Evolutionary conservation across 2,888 invertebrate genomes (phyloP).

Genomic region (Stratiomys singularior): DNA sequence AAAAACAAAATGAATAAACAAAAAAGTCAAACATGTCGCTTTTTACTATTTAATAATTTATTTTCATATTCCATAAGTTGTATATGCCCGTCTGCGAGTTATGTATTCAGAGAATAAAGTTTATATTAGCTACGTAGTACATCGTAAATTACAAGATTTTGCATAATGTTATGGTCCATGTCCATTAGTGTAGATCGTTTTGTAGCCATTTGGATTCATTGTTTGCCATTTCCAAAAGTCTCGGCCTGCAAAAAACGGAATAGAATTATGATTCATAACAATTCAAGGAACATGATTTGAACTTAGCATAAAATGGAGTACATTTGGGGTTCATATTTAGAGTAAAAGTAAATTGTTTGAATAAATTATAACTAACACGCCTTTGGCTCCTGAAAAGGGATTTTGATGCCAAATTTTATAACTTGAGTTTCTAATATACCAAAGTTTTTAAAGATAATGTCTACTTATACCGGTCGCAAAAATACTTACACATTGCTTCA

Average conservation of each 20-base stretch:
- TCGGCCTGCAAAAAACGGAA: constrained; percentile 68
- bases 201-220: constrained; percentile 82
- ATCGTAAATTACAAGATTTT: background rate
- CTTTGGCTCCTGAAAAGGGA: too few species aligned
- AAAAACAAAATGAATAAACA: background rate
- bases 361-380: too few species aligned
- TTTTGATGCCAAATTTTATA: too few species aligned
- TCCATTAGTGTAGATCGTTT: constrained; percentile 50
- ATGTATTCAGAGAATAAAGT: background rate
- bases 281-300: too few species aligned
- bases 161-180: constrained; percentile 16
- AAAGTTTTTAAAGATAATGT: too few species aligned
- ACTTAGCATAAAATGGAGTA: too few species aligned
- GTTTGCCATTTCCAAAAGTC: constrained; percentile 93
- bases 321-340: too few species aligned
- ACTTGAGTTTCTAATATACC: too few species aligned
- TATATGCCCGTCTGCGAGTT: background rate
- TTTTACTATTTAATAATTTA: constrained; percentile 10
- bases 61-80: background rate
- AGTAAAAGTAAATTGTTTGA: too few species aligned
- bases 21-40: background rate
- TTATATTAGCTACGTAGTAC: background rate
- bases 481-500: constrained; percentile 79
- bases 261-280: too few species aligned
- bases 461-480: too few species aligned